Percentiles rank a stretch among this genome's conserved stretches.
Evolutionary conservation across 2,888 invertebrate genomes (phyloP).

Genomic region (Caenorhabditis sulstoni): DNA sequence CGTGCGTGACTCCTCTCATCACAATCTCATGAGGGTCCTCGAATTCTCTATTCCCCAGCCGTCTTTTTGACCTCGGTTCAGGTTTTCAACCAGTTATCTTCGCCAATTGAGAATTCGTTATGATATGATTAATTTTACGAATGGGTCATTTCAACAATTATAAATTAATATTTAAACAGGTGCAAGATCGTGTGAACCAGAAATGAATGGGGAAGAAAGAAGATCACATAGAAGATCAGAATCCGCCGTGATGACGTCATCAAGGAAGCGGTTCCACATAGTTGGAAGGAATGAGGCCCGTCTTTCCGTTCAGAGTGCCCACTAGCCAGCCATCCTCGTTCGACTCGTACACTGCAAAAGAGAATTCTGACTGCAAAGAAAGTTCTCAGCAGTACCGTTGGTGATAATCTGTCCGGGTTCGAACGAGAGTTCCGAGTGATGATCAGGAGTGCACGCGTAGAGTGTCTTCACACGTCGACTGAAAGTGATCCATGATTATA

Average conservation of each 20-base stretch:
- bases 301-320: constrained; percentile 86
- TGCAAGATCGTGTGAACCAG: no score
- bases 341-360: constrained; percentile 87
- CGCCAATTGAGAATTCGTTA: no score
- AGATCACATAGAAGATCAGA: constrained; percentile 26
- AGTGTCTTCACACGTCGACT: constrained; percentile 90
- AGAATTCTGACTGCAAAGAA: not conserved
- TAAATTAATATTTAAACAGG: no score
- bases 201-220: constrained; percentile 18
- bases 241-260: constrained; percentile 13
- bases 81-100: no score
- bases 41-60: no score
- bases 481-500: constrained; percentile 3
- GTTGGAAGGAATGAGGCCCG: constrained; percentile 78
- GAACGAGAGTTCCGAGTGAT: constrained; percentile 96
- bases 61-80: no score
- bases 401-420: constrained; percentile 98
- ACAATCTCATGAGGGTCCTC: no score
- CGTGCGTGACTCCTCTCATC: no score
- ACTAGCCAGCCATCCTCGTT: constrained; percentile 98
- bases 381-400: constrained; percentile 86
- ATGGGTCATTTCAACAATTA: no score
- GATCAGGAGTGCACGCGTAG: constrained; percentile 96
- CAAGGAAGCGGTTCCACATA: constrained; percentile 70
- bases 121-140: no score